Conservation (phyloP, 2,797 vertebrate genomes). For the Coccyzus lansbergi region DNA sequence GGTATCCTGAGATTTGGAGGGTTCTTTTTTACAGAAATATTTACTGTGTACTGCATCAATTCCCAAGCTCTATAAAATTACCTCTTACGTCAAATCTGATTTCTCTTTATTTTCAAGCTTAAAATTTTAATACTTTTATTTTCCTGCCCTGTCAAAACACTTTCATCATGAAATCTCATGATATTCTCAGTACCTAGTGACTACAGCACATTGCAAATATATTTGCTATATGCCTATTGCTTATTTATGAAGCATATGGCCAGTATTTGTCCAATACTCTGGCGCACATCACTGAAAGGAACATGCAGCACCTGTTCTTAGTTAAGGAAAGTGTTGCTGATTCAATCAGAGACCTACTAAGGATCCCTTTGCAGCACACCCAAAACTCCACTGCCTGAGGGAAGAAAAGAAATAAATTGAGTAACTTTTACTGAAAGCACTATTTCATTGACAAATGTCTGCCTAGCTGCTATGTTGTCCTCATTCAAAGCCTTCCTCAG, state of each 20-base stretch:
- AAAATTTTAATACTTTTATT: not conserved
- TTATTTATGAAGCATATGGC: constrained; percentile 47
- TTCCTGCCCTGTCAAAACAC: not conserved
- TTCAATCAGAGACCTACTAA: constrained; percentile 9
- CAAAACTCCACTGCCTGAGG: not conserved
- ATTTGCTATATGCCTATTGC: constrained; percentile 2
- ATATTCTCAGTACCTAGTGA: not conserved
- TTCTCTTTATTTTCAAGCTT: not conserved
- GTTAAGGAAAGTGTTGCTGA: constrained; percentile 12
- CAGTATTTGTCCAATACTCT: not conserved
- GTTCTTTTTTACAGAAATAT: not conserved
- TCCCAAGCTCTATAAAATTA: not conserved
- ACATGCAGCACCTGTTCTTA: not conserved
- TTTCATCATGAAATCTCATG: not conserved
- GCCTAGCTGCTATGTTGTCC: not conserved
- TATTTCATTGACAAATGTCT: not conserved
- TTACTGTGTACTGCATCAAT: not conserved
- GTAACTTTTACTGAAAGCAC: not conserved
- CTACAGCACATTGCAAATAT: constrained; percentile 3
- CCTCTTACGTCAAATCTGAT: not conserved
- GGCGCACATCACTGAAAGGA: not conserved
- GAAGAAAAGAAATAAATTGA: not conserved
- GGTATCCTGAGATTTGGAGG: not conserved
- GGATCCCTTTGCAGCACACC: constrained; percentile 22
- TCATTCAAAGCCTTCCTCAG: not conserved